Base-by-base conservation (phyloP, 1,140 invertebrate genomes). In the Melitaea cinxia region DNA sequence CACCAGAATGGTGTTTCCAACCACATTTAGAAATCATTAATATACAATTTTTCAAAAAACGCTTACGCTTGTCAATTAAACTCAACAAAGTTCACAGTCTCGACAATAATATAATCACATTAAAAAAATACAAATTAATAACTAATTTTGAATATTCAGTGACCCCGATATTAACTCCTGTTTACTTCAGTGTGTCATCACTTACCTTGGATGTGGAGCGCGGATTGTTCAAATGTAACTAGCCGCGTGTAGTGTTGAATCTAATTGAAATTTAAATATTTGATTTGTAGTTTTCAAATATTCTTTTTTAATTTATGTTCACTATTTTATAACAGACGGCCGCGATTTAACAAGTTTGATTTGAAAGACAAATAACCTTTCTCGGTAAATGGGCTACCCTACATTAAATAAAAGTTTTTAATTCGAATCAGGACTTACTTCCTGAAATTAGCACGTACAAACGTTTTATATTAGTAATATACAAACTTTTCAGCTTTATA, bases 141-240 rank as follows among this genome's bases (percentile, higher is more conserved):
- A 33, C 7, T 62, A 58, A 62, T 62, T 70, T 62, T 66, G 61
- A 62, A 63, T 71, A 76, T 73, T 47, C 75, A 26, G 47, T 68
- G 75, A 77, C 75, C 72, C 67, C 63, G 57, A 77, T 77, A 54
- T 72, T 77, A 47, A 67, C 30, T 42, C 52, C 54, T 71, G 64
- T 71, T 71, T 71, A 67, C 68, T 45, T 58, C 68, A 60, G 45
- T 35, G 33, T 67, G 59, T 71, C 69, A 67, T 63, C 60, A 67
- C 35, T 45, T 30, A 73, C 76, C 76, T 78, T 78, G 73, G 57
- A 68, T 52, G 19, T 55, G 14, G 17, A 55, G 28, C 14, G 19
- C 24, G 7, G 17, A 55, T 7, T 9, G 6, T 7, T 33, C 3
- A 47, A 23, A 17, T 47, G 42, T 47, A 47, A 10, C 42, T 47